Percentiles rank a stretch among this genome's conserved stretches.
These are phyloP conservation scores for Tipula lateralis DNA, from an alignment of 2,888 invertebrate genomes.

Conservation along the genomic window DNA sequence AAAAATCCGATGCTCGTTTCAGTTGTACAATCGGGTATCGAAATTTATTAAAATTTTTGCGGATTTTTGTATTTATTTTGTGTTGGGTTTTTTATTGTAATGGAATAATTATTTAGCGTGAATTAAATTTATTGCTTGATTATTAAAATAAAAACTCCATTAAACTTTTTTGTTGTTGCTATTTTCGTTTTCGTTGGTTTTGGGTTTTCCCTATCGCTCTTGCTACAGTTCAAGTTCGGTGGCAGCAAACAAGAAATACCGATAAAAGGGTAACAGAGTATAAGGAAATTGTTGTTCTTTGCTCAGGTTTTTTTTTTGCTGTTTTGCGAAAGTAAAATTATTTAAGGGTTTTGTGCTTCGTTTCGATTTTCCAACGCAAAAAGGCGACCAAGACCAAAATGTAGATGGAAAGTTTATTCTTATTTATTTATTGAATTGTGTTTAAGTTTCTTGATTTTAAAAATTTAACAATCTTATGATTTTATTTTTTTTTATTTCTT, in stretches of 20 bases:
- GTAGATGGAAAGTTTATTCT: too few relatives aligned
- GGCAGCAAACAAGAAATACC: neutral
- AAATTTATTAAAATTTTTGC: neutral
- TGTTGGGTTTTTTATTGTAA: neutral
- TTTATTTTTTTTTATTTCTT: neutral
- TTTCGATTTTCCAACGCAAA: neutral
- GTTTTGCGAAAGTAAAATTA: neutral
- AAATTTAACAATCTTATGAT: neutral
- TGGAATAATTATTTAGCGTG: neutral
- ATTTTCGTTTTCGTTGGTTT: neutral
- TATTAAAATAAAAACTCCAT: neutral
- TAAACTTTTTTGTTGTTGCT: neutral
- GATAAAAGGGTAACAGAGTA: neutral
- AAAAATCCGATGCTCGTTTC: neutral
- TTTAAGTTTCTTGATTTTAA: neutral
- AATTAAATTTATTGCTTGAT: conserved; percentile 19
- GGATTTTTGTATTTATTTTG: neutral
- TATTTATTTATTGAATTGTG: neutral
- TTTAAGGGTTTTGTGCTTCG: neutral
- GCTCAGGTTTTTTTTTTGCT: neutral
- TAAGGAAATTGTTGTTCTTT: neutral
- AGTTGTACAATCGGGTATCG: neutral
- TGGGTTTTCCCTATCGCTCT: neutral
- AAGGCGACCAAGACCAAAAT: neutral
- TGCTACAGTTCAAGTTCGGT: neutral